Evolutionary conservation across 2,797 vertebrate genomes (phyloP), one percentile per base, ranked within the genome.

Genomic region (Chlorospingus semifuscus): DNA sequence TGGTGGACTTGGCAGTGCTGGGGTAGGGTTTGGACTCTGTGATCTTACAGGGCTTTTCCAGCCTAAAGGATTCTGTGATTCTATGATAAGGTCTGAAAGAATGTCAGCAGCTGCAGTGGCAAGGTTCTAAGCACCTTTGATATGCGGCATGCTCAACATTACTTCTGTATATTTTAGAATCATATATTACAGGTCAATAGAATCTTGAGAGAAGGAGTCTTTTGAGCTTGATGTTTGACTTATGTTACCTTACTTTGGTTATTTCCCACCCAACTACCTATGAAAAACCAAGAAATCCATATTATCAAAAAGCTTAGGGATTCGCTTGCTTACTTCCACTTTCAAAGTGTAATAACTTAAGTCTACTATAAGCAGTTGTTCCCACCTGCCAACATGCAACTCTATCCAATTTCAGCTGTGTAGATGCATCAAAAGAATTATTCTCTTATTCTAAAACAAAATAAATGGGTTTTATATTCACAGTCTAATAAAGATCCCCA

Each of bases 341-440:
- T 75, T 34, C 3, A 68, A 78, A 66, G 42, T 34, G 15, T 1
- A 4, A 29, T 23, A 59, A 78, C 77, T 78, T 59, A 80, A 72
- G 23, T 22, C 19, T 27, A 36, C 44, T 53, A 30, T 5, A 66
- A 56, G 52, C 11, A 79, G 26, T 9, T 42, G 10, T n/a, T 76
- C 5, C 23, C 22, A 60, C 41, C 9, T 79, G 64, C 15, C 3
- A 6, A 41, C 0, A 0, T 72, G 17, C 17, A 89, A 9, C 5
- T 89, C 21, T 7, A 19, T 17, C 52, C 4, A 55, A 52, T 91
- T 89, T 79, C 70, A 91, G 14, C 18, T 36, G 12, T 37, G 69
- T 20, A 65, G 8, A 3, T 42, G 5, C 7, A 91, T 36, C 39
- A 27, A 61, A 90, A 74, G 2, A 72, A 79, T 15, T 49, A 49